phyloP scores from a whole-genome alignment of 2,888 invertebrate species.

The Ceratothoa steindachneri region DNA sequence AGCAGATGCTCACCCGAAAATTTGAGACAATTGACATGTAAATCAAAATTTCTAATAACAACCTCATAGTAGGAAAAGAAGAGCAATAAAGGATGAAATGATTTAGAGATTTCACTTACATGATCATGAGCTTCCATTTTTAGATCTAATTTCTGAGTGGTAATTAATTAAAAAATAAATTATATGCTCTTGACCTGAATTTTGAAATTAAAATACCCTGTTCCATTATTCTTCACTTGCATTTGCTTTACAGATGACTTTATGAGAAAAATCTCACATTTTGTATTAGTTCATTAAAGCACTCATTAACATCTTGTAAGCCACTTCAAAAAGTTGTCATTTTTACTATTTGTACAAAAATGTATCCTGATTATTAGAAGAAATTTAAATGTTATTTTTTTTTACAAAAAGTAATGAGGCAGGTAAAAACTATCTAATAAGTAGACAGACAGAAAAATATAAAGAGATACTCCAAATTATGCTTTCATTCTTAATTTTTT shows the following conservation, averaged over 20 bases:
- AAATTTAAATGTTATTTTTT: too few relatives aligned
- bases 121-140: neutral
- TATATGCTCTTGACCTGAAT: neutral
- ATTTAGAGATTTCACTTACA: too few relatives aligned
- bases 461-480: too few relatives aligned
- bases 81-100: too few relatives aligned
- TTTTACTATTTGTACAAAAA: too few relatives aligned
- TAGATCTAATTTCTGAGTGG: neutral
- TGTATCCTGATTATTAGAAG: too few relatives aligned
- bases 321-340: neutral
- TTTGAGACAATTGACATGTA: too few relatives aligned
- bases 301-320: neutral
- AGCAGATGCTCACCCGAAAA: too few relatives aligned
- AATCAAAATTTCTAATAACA: neutral
- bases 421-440: too few relatives aligned
- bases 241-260: neutral
- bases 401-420: too few relatives aligned
- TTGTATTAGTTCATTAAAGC: neutral
- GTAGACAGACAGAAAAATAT: too few relatives aligned
- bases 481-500: too few relatives aligned
- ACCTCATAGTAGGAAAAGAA: neutral
- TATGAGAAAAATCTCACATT: neutral
- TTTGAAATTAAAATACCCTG: neutral
- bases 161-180: neutral
- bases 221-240: neutral